These are phyloP conservation scores for Oryctes rhinoceros DNA, from an alignment of 1,140 invertebrate species.

Conservation along the genomic window DNA sequence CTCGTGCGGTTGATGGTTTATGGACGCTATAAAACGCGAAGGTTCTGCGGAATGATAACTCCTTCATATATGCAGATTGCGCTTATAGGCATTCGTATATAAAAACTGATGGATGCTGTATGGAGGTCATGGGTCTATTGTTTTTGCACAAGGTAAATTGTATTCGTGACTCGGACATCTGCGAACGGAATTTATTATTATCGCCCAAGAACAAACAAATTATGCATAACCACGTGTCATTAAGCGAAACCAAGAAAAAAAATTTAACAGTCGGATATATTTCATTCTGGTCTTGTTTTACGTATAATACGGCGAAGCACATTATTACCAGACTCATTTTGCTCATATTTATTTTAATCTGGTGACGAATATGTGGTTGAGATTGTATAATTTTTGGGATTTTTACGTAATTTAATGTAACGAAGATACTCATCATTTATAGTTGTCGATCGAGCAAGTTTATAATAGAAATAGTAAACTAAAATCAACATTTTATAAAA, in stretches of 20 bases:
- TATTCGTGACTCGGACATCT: slow-evolving; percentile 14
- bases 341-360: too few species aligned
- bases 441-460: too few species aligned
- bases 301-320: too few species aligned
- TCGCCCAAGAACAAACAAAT: slow-evolving; percentile 9
- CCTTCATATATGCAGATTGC: not conserved
- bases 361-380: too few species aligned
- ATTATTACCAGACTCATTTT: too few species aligned
- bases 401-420: too few species aligned
- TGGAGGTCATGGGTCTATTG: slow-evolving; percentile 6
- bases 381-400: too few species aligned
- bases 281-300: not conserved
- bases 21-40: slow-evolving; percentile 4
- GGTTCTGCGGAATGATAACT: not conserved
- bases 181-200: slow-evolving; percentile 14
- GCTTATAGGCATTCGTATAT: not conserved
- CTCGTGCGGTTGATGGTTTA: not conserved
- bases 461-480: too few species aligned
- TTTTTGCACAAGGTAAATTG: slow-evolving; percentile 10
- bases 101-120: slow-evolving; percentile 15
- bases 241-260: not conserved
- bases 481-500: too few species aligned
- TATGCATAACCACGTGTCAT: slow-evolving; percentile 9
- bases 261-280: not conserved
- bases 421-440: too few species aligned